Evolutionary conservation across 2,113 vertebrate species (phyloP).

Genomic region (Harpagus bidentatus): DNA sequence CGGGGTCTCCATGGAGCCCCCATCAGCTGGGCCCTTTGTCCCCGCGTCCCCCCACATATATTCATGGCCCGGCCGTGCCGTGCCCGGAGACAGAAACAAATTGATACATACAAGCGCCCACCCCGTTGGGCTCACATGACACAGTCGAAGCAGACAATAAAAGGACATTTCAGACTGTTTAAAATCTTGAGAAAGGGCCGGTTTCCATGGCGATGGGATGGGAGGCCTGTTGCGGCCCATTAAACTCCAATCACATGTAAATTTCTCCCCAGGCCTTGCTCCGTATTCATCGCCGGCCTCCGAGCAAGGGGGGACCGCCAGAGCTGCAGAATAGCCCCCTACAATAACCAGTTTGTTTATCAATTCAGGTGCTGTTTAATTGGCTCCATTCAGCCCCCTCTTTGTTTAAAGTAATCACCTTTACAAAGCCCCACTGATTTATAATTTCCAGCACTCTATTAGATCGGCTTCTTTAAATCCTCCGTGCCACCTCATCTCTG

Average conservation of each 20-base stretch:
- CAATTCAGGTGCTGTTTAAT: slow-evolving; percentile 91
- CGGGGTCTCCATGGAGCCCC: slow-evolving; percentile 85
- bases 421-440: slow-evolving; percentile 85
- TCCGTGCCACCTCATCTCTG: background rate
- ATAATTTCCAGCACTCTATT: slow-evolving; percentile 80
- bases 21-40: slow-evolving; percentile 86
- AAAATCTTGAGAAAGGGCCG: slow-evolving; percentile 89
- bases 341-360: slow-evolving; percentile 93
- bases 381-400: slow-evolving; percentile 77
- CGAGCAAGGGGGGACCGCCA: background rate
- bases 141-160: slow-evolving; percentile 84
- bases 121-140: slow-evolving; percentile 80
- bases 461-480: slow-evolving; percentile 25
- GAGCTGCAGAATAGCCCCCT: slow-evolving; percentile 73
- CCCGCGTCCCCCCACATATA: slow-evolving; percentile 73
- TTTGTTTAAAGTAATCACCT: slow-evolving; percentile 86
- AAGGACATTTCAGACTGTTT: slow-evolving; percentile 84
- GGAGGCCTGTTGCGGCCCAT: slow-evolving; percentile 79
- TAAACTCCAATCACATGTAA: slow-evolving; percentile 94
- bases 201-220: slow-evolving; percentile 80
- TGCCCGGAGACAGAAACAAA: slow-evolving; percentile 88
- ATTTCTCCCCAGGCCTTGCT: slow-evolving; percentile 73
- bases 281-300: slow-evolving; percentile 24
- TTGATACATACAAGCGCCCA: slow-evolving; percentile 88
- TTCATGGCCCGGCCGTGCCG: slow-evolving; percentile 81